Evolutionary conservation across 2,113 vertebrate species (phyloP).

Genomic region (Bubalus kerabau): DNA sequence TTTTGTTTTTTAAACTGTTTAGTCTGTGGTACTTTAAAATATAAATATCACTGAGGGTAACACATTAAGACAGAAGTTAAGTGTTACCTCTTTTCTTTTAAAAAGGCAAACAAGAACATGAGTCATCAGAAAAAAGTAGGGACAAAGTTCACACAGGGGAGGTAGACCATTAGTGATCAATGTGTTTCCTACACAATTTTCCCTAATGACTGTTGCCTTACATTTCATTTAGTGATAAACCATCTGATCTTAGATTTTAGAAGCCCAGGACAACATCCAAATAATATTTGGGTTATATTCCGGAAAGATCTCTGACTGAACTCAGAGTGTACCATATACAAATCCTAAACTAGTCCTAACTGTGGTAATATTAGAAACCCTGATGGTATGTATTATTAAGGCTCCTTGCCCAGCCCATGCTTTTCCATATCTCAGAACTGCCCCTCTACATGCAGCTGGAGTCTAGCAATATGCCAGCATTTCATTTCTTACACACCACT

Average conservation of each 20-base stretch:
- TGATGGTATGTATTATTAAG: not conserved
- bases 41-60: not conserved
- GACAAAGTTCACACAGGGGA: not conserved
- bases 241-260: not conserved
- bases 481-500: not conserved
- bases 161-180: not conserved
- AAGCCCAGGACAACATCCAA: not conserved
- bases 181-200: not conserved
- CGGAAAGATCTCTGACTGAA: not conserved
- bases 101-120: not conserved
- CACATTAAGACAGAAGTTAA: not conserved
- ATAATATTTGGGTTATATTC: not conserved
- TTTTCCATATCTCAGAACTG: not conserved
- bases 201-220: not conserved
- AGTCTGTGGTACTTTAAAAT: not conserved
- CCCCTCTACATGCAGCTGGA: not conserved
- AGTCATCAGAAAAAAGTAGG: not conserved
- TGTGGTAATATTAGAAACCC: not conserved
- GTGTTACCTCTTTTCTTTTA: not conserved
- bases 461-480: not conserved
- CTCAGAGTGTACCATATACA: not conserved
- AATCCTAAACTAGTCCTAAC: not conserved
- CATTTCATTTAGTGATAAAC: not conserved
- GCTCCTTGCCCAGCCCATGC: not conserved
- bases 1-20: not conserved